Evolutionary conservation across 2,113 vertebrate genomes (phyloP).

Genomic region (Cyprinus carpio): DNA sequence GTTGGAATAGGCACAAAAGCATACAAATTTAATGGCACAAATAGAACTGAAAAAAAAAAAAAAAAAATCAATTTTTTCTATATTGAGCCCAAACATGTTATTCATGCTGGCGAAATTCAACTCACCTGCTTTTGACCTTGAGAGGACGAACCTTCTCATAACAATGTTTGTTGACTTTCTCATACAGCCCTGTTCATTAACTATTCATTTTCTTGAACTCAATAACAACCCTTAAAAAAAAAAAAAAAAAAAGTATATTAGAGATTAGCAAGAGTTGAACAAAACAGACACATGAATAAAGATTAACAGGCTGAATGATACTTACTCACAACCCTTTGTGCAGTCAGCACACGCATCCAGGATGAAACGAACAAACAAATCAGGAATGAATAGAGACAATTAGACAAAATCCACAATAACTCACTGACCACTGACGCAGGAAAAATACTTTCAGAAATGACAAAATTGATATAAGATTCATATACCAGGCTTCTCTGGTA

Average conservation of each 20-base stretch:
- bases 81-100: background rate
- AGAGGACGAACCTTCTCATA: conserved; percentile 91
- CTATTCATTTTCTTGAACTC: conserved; percentile 98
- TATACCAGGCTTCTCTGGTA: no score
- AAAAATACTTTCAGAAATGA: conserved; percentile 11
- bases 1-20: no score
- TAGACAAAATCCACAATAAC: conserved; percentile 46
- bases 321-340: conserved; percentile 96
- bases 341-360: conserved; percentile 63
- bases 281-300: background rate
- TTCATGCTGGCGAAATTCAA: no score
- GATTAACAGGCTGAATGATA: conserved; percentile 56
- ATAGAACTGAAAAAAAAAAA: no score
- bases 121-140: conserved; percentile 95
- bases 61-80: background rate
- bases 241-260: background rate
- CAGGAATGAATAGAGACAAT: conserved; percentile 64
- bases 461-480: no score
- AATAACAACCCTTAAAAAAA: conserved; percentile 83
- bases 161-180: conserved; percentile 96
- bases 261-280: background rate
- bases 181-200: conserved; percentile 96
- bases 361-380: conserved; percentile 57
- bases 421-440: conserved; percentile 58
- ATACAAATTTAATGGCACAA: background rate